These are phyloP conservation scores for Cheilosia variabilis DNA, from an alignment of 2,888 invertebrate species.

Conservation along the genomic window DNA sequence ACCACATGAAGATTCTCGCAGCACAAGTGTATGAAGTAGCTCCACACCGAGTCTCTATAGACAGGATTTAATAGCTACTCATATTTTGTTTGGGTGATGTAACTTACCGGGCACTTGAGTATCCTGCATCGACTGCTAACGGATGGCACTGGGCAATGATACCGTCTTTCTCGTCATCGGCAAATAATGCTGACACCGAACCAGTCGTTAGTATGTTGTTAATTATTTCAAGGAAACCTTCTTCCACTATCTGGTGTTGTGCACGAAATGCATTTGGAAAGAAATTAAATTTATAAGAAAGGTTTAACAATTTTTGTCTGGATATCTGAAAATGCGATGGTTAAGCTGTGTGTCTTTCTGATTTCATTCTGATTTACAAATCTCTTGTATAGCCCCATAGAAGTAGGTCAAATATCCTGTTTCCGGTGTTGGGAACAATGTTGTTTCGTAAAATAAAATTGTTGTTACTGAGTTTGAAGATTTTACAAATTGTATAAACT, in stretches of 20 bases:
- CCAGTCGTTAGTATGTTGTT: constrained; percentile 96
- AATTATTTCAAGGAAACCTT: constrained; percentile 94
- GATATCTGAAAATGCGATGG: too few relatives aligned
- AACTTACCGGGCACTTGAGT: constrained; percentile 88
- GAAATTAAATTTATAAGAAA: too few relatives aligned
- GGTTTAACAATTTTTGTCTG: too few relatives aligned
- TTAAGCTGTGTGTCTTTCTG: too few relatives aligned
- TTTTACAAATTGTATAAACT: too few relatives aligned
- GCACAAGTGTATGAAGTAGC: constrained; percentile 91
- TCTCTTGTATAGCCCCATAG: too few relatives aligned
- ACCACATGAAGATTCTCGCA: constrained; percentile 95
- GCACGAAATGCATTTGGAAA: neutral
- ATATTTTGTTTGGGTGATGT: neutral
- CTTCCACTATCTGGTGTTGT: constrained; percentile 86
- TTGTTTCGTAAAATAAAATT: too few relatives aligned
- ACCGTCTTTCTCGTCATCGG: constrained; percentile 94
- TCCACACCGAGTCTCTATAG: constrained; percentile 92
- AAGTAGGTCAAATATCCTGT: too few relatives aligned
- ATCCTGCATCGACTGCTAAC: constrained; percentile 89
- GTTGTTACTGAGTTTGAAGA: too few relatives aligned
- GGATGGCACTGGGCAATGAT: constrained; percentile 89
- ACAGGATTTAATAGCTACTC: neutral
- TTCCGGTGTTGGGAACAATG: too few relatives aligned
- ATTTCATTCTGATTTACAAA: too few relatives aligned
- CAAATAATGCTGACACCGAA: constrained; percentile 93